phyloP scores from a whole-genome alignment of 2,888 invertebrate genomes.

The Drosophila mimica region DNA sequence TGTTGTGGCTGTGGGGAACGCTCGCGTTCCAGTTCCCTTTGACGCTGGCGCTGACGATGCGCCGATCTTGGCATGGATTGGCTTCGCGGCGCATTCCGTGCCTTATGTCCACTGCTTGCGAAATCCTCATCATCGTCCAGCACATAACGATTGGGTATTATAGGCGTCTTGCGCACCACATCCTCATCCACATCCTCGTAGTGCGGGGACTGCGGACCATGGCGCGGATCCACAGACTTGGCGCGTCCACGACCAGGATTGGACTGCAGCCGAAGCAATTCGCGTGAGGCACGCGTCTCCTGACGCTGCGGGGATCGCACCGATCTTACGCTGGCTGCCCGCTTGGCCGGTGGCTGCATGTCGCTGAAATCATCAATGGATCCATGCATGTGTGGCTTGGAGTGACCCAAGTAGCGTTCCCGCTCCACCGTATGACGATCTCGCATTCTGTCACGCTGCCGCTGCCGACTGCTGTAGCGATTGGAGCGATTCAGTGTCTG shows the following conservation, averaged over 20 bases:
- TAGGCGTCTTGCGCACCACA: conserved; percentile 86
- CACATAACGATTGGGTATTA: conserved; percentile 90
- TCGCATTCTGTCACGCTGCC: conserved; percentile 81
- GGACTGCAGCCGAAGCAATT: conserved; percentile 77
- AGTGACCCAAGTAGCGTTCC: conserved; percentile 84
- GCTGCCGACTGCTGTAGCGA: conserved; percentile 81
- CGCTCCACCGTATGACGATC: conserved; percentile 86
- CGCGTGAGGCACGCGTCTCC: conserved; percentile 67
- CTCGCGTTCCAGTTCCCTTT: conserved; percentile 61
- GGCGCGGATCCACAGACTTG: conserved; percentile 84
- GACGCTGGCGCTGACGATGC: conserved; percentile 66
- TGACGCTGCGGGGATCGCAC: conserved; percentile 74
- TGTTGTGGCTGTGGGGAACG: conserved; percentile 56
- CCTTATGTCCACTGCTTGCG: conserved; percentile 25
- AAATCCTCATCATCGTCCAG: conserved; percentile 85
- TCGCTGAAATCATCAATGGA: conserved; percentile 79
- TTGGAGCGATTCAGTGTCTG: conserved; percentile 77
- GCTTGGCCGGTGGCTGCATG: conserved; percentile 71
- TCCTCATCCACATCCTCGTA: conserved; percentile 83
- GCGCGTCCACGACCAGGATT: conserved; percentile 75
- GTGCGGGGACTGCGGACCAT: conserved; percentile 63
- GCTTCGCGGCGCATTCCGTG: conserved; percentile 68
- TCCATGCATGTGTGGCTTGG: conserved; percentile 76
- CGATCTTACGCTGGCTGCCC: conserved; percentile 82
- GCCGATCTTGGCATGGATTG: conserved; percentile 84